These are phyloP conservation scores for Pyrocephalus nanus DNA, from an alignment of 2,797 vertebrate genomes.

Conservation along the genomic window DNA sequence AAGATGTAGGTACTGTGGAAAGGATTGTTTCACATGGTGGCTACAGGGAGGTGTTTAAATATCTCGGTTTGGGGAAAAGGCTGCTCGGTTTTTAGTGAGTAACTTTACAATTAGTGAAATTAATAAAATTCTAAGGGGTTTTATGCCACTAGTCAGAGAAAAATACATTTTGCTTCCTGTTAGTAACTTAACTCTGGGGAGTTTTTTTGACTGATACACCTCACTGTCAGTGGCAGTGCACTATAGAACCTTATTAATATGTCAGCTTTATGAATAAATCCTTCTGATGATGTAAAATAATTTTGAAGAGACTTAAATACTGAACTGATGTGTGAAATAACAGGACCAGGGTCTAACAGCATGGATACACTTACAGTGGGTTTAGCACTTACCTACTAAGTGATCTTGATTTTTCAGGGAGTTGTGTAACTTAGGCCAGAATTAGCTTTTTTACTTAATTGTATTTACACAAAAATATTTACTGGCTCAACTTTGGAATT, in stretches of 20 bases:
- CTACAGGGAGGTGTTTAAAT: not conserved
- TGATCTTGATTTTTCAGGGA: not conserved
- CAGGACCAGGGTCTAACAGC: not conserved
- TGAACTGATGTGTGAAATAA: not conserved
- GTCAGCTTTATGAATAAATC: not conserved
- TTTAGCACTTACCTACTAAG: slow-evolving; percentile 5
- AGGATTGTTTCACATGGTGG: rapidly evolving
- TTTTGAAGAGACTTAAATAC: not conserved
- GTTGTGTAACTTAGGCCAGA: not conserved
- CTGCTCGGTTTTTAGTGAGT: not conserved
- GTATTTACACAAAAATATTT: not conserved
- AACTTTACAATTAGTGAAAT: not conserved
- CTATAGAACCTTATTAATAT: not conserved
- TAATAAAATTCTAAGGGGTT: not conserved
- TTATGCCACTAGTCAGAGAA: not conserved
- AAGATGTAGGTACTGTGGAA: not conserved
- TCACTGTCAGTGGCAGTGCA: not conserved
- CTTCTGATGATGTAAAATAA: not conserved
- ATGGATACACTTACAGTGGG: not conserved
- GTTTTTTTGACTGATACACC: not conserved
- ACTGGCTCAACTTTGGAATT: not conserved
- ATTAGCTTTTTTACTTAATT: not conserved
- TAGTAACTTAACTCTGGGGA: not conserved
- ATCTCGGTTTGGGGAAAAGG: not conserved
- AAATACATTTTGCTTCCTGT: not conserved